phyloP scores from a whole-genome alignment of 2,113 vertebrate species.

The Coturnix japonica region DNA sequence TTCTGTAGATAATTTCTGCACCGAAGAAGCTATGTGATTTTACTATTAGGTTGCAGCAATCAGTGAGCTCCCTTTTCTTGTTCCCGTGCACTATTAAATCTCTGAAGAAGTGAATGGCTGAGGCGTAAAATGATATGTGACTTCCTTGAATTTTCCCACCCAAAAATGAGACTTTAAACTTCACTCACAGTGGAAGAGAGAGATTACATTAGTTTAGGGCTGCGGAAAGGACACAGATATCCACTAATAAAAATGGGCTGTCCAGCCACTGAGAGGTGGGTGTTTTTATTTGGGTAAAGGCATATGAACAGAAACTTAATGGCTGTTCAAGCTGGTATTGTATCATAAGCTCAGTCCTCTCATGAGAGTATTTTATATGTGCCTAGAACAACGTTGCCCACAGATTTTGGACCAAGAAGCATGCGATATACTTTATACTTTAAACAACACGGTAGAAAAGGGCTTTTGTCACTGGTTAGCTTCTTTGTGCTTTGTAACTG shows the following conservation, averaged over 20 bases:
- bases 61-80: not conserved
- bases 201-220: not conserved
- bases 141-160: not conserved
- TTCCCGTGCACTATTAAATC: not conserved
- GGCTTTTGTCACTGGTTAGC: not conserved
- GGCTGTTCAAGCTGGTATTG: not conserved
- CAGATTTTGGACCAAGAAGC: not conserved
- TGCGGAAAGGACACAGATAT: not conserved
- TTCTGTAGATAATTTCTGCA: not conserved
- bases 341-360: not conserved
- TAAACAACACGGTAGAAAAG: not conserved
- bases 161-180: not conserved
- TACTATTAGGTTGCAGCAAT: not conserved
- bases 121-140: not conserved
- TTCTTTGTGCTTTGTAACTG: not conserved
- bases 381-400: not conserved
- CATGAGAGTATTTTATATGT: not conserved
- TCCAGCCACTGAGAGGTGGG: not conserved
- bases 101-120: not conserved
- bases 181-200: not conserved
- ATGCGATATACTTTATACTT: not conserved
- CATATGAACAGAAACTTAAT: not conserved
- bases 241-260: not conserved
- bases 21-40: not conserved
- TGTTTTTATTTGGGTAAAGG: not conserved